Percentiles rank a stretch among this genome's conserved stretches.
These are phyloP conservation scores for Paracanthobrama guichenoti DNA, from an alignment of 2,113 vertebrate species.

Conservation along the genomic window DNA sequence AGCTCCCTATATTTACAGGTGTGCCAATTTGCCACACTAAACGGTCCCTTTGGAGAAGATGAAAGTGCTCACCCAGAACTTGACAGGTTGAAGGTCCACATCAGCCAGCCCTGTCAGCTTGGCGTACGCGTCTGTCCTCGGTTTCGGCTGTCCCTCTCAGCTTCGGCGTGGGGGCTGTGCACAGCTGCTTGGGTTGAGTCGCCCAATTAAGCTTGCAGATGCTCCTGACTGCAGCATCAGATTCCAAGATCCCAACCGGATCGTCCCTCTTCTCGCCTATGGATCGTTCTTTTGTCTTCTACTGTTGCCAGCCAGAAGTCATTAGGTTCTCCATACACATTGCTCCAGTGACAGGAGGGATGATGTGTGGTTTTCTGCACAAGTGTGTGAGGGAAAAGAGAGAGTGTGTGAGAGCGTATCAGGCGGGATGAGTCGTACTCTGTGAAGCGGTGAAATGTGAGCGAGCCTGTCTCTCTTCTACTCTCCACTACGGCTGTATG, in stretches of 20 bases:
- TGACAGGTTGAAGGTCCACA: slow-evolving; percentile 61
- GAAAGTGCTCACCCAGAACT: slow-evolving; percentile 71
- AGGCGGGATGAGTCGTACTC: slow-evolving; percentile 1
- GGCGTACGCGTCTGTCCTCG: slow-evolving; percentile 14
- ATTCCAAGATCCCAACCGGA: neutral
- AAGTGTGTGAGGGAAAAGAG: slow-evolving; percentile 17
- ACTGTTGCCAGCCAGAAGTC: slow-evolving; percentile 32
- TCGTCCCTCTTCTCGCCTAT: neutral
- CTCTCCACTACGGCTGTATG: slow-evolving; percentile 50
- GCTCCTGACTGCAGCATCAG: slow-evolving; percentile 24
- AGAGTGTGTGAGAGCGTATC: neutral
- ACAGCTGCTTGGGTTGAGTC: slow-evolving; percentile 33
- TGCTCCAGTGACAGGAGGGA: slow-evolving; percentile 40
- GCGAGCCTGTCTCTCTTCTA: slow-evolving; percentile 33
- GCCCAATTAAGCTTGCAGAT: slow-evolving; percentile 32
- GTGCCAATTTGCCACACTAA: neutral
- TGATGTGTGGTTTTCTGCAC: slow-evolving; percentile 29
- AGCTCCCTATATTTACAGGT: neutral
- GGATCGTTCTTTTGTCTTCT: slow-evolving; percentile 37
- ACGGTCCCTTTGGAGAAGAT: neutral
- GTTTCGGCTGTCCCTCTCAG: slow-evolving; percentile 28
- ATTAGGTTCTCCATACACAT: slow-evolving; percentile 15
- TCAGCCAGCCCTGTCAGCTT: slow-evolving; percentile 57
- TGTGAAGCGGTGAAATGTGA: slow-evolving; percentile 5
- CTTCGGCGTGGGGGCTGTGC: slow-evolving; percentile 46